phyloP scores from a whole-genome alignment of 2,797 vertebrate genomes.

The Diplodus sargus region DNA sequence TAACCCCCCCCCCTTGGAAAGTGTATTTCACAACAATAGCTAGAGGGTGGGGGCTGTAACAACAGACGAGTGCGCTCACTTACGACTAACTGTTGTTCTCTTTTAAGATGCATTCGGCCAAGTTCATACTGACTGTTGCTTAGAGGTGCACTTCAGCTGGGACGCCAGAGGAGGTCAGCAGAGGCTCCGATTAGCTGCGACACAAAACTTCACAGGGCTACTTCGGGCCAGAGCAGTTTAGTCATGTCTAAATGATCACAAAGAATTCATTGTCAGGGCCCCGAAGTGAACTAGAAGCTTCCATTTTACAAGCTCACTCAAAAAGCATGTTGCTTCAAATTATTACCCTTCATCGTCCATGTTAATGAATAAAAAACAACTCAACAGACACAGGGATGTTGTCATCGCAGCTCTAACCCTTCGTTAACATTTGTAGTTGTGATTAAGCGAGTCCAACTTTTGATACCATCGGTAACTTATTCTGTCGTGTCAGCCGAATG shows the following conservation, averaged over 20 bases:
- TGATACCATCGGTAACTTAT: background rate
- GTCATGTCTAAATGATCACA: slow-evolving; percentile 34
- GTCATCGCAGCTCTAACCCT: background rate
- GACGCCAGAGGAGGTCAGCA: slow-evolving; percentile 71
- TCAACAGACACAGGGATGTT: background rate
- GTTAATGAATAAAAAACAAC: background rate
- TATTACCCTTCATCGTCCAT: background rate
- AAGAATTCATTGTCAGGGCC: slow-evolving; percentile 28
- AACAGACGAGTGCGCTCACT: slow-evolving; percentile 43
- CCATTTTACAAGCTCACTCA: background rate
- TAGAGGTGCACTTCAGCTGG: slow-evolving; percentile 33
- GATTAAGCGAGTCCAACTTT: background rate
- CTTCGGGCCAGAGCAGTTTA: slow-evolving; percentile 20
- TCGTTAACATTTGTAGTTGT: background rate
- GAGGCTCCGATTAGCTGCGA: slow-evolving; percentile 30
- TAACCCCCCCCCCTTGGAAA: slow-evolving; percentile 34
- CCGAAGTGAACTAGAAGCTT: slow-evolving; percentile 14
- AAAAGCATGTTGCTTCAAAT: background rate
- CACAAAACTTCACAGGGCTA: slow-evolving; percentile 5
- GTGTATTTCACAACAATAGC: slow-evolving; percentile 73
- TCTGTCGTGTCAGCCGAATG: background rate
- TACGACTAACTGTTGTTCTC: slow-evolving; percentile 47
- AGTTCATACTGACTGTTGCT: background rate
- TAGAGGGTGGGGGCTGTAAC: slow-evolving; percentile 55
- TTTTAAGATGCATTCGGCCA: slow-evolving; percentile 29